Evolutionary conservation across 2,888 invertebrate species (phyloP).

Genomic region (Idaea aversata): DNA sequence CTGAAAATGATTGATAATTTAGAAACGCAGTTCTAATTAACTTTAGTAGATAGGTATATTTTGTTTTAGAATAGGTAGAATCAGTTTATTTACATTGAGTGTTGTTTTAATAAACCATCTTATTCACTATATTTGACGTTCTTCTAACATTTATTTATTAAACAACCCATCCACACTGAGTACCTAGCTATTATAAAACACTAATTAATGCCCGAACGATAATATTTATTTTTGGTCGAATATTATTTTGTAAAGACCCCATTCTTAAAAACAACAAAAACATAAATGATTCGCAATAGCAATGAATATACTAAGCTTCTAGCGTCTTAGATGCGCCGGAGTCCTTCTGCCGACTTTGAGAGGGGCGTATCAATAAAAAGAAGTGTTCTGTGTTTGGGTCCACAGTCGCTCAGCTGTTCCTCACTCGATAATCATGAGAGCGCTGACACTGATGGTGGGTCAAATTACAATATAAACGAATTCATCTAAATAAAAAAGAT

Average conservation of each 20-base stretch:
- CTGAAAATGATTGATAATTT: too few species aligned
- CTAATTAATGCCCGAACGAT: too few species aligned
- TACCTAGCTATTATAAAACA: too few species aligned
- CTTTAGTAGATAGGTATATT: too few species aligned
- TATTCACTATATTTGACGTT: too few species aligned
- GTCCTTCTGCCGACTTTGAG: conserved; percentile 35
- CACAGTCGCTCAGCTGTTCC: conserved; percentile 61
- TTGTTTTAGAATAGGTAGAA: too few species aligned
- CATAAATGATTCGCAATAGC: conserved; percentile 2
- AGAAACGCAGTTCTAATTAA: too few species aligned
- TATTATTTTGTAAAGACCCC: background rate
- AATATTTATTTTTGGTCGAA: too few species aligned
- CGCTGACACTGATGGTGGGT: conserved; percentile 70
- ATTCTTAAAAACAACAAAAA: background rate
- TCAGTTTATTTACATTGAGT: too few species aligned
- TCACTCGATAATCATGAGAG: conserved; percentile 62
- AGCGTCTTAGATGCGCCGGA: conserved; percentile 3
- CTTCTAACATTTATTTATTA: too few species aligned
- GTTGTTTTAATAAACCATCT: too few species aligned
- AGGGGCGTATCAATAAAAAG: conserved; percentile 64
- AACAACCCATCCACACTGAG: too few species aligned
- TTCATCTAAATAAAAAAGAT: conserved; percentile 13
- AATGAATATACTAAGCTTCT: conserved; percentile 7
- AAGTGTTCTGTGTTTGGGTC: conserved; percentile 32
- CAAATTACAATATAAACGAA: conserved; percentile 21